These are phyloP conservation scores for Formica aserva DNA, from an alignment of 2,888 invertebrate genomes.

Conservation along the genomic window DNA sequence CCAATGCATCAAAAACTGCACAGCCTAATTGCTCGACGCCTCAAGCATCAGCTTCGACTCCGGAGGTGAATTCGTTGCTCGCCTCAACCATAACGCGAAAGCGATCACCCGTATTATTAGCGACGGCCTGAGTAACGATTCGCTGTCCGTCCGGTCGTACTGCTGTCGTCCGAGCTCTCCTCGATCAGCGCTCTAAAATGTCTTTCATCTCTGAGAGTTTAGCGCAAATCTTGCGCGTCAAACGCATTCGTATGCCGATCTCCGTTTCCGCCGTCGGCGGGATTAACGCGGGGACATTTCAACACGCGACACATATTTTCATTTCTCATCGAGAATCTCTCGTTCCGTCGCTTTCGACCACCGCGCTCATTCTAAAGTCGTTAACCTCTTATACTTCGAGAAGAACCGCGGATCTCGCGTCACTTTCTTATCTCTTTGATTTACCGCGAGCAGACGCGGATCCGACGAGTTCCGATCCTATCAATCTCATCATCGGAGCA, in stretches of 20 bases:
- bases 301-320: neutral
- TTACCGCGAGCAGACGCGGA: slow-evolving; percentile 24
- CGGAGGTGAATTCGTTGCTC: neutral
- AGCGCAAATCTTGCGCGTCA: neutral
- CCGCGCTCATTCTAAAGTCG: neutral
- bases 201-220: neutral
- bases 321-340: neutral
- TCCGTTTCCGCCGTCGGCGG: slow-evolving; percentile 11
- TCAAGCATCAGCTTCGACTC: neutral
- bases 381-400: neutral
- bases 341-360: neutral
- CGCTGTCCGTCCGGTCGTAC: neutral
- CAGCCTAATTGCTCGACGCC: neutral
- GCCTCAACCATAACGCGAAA: neutral
- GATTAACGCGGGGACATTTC: neutral
- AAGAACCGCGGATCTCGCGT: neutral
- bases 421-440: neutral
- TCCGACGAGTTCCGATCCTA: neutral
- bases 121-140: neutral
- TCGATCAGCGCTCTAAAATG: slow-evolving; percentile 24
- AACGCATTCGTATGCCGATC: neutral
- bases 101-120: neutral
- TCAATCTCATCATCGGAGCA: slow-evolving; percentile 16
- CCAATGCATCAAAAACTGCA: neutral
- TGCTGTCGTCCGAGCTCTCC: neutral